Evolutionary conservation across 2,113 vertebrate genomes (phyloP).

Genomic region (Ammodytes dubius): DNA sequence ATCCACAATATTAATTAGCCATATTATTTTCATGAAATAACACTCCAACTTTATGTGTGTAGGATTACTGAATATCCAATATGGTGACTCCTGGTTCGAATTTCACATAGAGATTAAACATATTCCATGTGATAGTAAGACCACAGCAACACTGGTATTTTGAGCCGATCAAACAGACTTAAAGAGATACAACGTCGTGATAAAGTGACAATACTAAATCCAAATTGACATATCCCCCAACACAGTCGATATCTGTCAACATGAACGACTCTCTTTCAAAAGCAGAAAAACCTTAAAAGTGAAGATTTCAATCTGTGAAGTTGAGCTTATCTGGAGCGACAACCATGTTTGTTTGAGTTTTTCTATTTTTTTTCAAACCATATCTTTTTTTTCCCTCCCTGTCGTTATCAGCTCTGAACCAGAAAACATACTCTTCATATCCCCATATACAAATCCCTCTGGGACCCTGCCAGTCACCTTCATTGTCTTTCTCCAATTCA

Average conservation of each 20-base stretch:
- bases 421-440: conserved; percentile 66
- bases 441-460: conserved; percentile 61
- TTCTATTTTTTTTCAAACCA: conserved; percentile 51
- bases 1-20: no score
- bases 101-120: neutral
- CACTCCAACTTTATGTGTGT: no score
- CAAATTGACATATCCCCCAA: neutral
- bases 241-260: conserved; percentile 35
- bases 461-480: conserved; percentile 76
- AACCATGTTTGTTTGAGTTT: conserved; percentile 59
- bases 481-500: conserved; percentile 61
- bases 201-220: neutral
- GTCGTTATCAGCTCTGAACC: conserved; percentile 69
- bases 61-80: no score
- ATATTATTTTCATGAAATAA: no score
- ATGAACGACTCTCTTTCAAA: conserved; percentile 29
- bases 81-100: no score
- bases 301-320: conserved; percentile 51
- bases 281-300: conserved; percentile 42
- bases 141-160: neutral
- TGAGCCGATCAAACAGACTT: neutral
- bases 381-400: conserved; percentile 45
- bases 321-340: conserved; percentile 64
- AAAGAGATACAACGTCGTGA: neutral
- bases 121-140: neutral